Conservation (phyloP, 2,797 vertebrate species). For the Scomberomorus guttatus region DNA sequence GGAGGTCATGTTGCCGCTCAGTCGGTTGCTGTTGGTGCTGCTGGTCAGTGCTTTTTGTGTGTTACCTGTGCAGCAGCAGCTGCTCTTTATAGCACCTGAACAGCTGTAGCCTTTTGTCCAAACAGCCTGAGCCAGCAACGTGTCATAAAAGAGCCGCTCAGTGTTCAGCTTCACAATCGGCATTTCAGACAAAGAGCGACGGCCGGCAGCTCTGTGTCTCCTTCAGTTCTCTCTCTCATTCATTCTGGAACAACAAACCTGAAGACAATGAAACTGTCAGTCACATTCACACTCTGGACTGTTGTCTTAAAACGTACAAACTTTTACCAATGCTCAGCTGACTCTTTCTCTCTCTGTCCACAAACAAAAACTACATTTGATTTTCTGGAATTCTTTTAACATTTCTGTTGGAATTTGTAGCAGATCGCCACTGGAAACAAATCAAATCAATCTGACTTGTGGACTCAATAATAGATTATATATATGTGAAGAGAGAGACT, state of each 20-base stretch:
- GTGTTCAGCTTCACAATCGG: constrained; percentile 26
- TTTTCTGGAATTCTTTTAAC: neutral
- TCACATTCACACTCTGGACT: neutral
- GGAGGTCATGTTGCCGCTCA: constrained; percentile 51
- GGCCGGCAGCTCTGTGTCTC: constrained; percentile 39
- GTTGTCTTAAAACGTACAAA: neutral
- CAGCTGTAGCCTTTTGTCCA: constrained; percentile 54
- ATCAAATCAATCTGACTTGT: too few species aligned
- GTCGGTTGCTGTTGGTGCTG: constrained; percentile 27
- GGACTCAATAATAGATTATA: too few species aligned
- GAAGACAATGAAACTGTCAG: constrained; percentile 6
- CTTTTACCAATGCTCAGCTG: neutral
- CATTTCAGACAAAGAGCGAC: constrained; percentile 58
- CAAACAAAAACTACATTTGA: neutral
- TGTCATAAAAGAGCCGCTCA: constrained; percentile 47
- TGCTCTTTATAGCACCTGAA: constrained; percentile 73
- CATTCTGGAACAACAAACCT: constrained; percentile 44
- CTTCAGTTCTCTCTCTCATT: constrained; percentile 36
- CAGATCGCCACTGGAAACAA: neutral
- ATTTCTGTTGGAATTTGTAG: neutral
- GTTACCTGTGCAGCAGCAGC: constrained; percentile 45
- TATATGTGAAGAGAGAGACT: too few species aligned
- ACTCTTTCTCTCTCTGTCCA: neutral
- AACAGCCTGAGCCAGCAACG: constrained; percentile 63
- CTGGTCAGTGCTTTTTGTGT: constrained; percentile 14